A percentile compares a stretch with the other conserved stretches of the same genome.
phyloP scores from a whole-genome alignment of 2,888 invertebrate species.

The Lamproptera curius region DNA sequence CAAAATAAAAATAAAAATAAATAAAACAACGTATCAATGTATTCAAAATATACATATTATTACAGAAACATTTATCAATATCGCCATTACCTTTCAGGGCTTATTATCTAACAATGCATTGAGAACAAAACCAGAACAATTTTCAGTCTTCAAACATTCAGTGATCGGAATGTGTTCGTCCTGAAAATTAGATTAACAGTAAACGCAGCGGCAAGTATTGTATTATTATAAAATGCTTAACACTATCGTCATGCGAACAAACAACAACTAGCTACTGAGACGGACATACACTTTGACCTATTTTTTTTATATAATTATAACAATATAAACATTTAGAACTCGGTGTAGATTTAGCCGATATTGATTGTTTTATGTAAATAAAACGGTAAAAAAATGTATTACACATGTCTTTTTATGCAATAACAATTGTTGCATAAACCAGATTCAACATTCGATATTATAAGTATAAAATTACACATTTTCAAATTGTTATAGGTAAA shows the following conservation, averaged over 20 bases:
- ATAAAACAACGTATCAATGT: conserved; percentile 20
- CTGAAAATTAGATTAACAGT: conserved; percentile 18
- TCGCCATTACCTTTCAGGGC: conserved; percentile 29
- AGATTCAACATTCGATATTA: too few species aligned
- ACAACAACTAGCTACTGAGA: neutral
- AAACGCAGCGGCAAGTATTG: conserved; percentile 20
- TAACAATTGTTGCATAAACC: too few species aligned
- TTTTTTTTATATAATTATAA: too few species aligned
- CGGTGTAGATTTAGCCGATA: too few species aligned
- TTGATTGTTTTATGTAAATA: too few species aligned
- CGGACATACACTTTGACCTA: neutral
- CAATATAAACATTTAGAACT: too few species aligned
- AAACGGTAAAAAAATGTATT: too few species aligned
- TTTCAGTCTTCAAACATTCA: conserved; percentile 28
- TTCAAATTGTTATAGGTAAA: too few species aligned
- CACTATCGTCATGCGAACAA: too few species aligned
- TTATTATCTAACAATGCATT: conserved; percentile 22
- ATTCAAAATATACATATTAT: conserved; percentile 29
- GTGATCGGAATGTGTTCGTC: conserved; percentile 27
- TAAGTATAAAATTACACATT: too few species aligned
- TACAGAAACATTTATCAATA: conserved; percentile 28
- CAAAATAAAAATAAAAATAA: conserved; percentile 1
- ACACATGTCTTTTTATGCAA: too few species aligned
- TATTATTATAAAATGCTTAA: neutral
- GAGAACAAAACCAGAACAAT: conserved; percentile 20